Evolutionary conservation across 2,888 invertebrate species (phyloP).

Genomic region (Ophioninae sp.): DNA sequence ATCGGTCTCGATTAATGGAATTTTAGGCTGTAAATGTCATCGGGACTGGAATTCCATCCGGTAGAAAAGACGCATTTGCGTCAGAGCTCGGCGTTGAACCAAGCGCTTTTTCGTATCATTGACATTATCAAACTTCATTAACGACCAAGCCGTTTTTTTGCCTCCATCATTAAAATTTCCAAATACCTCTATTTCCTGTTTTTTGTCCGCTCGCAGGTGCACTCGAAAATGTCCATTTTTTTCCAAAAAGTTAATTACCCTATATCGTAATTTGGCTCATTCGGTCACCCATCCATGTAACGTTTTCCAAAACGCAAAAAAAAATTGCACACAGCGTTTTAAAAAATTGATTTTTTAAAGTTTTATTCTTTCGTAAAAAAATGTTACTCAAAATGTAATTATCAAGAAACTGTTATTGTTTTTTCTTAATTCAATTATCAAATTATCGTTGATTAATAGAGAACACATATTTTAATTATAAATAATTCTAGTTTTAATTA

Average conservation of each 20-base stretch:
- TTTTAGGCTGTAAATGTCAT: conserved; percentile 47
- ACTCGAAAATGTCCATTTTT: not conserved
- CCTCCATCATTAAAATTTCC: not conserved
- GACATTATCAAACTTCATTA: conserved; percentile 33
- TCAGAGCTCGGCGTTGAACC: conserved; percentile 30
- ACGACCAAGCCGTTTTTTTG: not conserved
- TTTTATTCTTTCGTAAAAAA: too few relatives aligned
- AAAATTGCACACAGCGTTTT: too few relatives aligned
- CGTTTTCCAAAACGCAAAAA: not conserved
- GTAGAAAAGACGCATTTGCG: conserved; percentile 46
- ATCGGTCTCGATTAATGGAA: not conserved
- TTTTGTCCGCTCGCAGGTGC: not conserved
- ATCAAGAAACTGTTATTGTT: too few relatives aligned
- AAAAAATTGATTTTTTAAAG: too few relatives aligned
- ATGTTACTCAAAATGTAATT: too few relatives aligned
- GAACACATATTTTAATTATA: too few relatives aligned
- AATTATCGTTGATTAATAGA: too few relatives aligned
- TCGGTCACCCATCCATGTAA: not conserved
- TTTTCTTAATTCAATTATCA: too few relatives aligned
- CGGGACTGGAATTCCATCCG: conserved; percentile 4
- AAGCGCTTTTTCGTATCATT: conserved; percentile 11
- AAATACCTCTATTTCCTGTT: not conserved
- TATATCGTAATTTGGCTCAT: not conserved
- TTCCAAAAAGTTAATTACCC: not conserved
- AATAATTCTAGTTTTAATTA: too few relatives aligned